phyloP scores from a whole-genome alignment of 2,797 vertebrate genomes.

The Erpetoichthys calabaricus region DNA sequence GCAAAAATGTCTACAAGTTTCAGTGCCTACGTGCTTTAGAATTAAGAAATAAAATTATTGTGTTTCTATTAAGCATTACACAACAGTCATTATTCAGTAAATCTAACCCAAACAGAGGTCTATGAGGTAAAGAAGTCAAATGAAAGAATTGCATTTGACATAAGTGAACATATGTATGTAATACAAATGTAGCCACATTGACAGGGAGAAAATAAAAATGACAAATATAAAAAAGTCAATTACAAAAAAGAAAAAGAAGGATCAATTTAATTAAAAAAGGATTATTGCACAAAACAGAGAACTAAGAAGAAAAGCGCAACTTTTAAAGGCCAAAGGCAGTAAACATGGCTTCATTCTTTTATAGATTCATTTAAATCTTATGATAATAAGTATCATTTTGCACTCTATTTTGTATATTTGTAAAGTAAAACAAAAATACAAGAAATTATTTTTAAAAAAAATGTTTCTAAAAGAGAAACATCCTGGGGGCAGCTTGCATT shows the following conservation, averaged over 20 bases:
- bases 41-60: conserved; percentile 63
- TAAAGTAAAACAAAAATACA: no score
- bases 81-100: conserved; percentile 82
- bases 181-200: no score
- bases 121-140: conserved; percentile 53
- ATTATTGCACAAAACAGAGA: conserved; percentile 3
- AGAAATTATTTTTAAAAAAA: no score
- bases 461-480: no score
- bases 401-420: no score
- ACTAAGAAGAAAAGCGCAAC: conserved; percentile 22
- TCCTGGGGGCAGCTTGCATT: no score
- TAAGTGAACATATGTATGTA: no score
- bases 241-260: conserved; percentile 13
- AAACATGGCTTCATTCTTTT: conserved; percentile 3
- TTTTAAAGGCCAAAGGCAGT: conserved; percentile 9
- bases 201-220: conserved; percentile 4
- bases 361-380: neutral
- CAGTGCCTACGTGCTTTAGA: conserved; percentile 74
- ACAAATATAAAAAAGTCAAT: conserved; percentile 22
- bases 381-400: no score
- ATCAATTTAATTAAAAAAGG: conserved; percentile 21
- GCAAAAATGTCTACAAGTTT: conserved; percentile 71
- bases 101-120: conserved; percentile 63
- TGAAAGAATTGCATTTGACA: conserved; percentile 20
- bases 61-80: conserved; percentile 56